phyloP scores from a whole-genome alignment of 2,113 vertebrate species.

The Stomatorhinus ivindoensis region DNA sequence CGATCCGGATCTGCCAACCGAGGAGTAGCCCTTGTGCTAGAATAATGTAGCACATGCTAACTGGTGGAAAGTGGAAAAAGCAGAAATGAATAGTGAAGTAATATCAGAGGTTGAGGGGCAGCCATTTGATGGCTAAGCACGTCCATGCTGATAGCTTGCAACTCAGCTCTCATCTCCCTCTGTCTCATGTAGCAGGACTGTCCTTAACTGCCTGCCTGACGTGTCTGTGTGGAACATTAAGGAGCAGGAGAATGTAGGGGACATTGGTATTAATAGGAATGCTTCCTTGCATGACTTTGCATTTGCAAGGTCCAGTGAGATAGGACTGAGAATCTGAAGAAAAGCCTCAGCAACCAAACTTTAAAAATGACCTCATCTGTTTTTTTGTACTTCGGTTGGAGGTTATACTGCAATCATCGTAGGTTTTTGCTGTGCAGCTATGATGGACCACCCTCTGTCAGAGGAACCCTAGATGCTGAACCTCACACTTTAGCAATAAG shows the following conservation, averaged over 20 bases:
- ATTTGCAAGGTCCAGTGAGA: background rate
- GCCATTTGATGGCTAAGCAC: background rate
- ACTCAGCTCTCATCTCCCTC: background rate
- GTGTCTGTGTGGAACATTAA: background rate
- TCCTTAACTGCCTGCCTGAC: background rate
- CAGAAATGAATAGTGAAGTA: background rate
- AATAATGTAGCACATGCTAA: background rate
- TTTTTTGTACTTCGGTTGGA: background rate
- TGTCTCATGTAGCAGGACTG: background rate
- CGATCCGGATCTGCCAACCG: background rate
- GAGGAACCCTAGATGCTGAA: background rate
- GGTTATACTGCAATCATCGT: background rate
- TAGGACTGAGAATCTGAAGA: background rate
- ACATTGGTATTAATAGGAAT: background rate
- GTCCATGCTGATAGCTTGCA: background rate
- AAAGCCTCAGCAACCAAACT: background rate
- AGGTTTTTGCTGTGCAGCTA: background rate
- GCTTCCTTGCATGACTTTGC: background rate
- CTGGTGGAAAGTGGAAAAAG: background rate
- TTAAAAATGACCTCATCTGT: background rate
- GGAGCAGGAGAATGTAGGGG: background rate
- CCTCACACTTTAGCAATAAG: background rate
- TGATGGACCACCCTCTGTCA: background rate
- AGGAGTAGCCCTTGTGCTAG: background rate
- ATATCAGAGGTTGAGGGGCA: background rate